Evolutionary conservation across 2,113 vertebrate genomes (phyloP), one percentile per base, ranked within the genome.

Genomic region (Baryphthengus martii): DNA sequence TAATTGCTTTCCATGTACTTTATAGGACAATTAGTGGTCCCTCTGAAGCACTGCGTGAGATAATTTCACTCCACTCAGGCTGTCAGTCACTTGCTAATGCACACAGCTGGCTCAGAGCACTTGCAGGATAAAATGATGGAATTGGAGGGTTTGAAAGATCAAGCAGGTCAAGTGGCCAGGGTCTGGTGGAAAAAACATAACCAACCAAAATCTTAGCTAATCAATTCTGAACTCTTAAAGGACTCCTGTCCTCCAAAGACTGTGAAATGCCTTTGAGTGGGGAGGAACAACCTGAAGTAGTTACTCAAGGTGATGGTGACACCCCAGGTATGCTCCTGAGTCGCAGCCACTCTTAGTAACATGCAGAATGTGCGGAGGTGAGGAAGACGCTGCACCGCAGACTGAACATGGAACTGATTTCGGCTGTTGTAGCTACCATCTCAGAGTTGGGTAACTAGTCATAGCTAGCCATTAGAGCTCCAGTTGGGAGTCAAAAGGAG

Each of bases 291-390:
- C 40, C 42, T 2, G 1, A 28, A 49, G 23, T 7, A 29, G 16
- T 16, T 49, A 35, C 18, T 52, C 0, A 0, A 45, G n/a, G 44
- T 35, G n/a, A 29, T n/a, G 42, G 67, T 23, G 39, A 61, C 39
- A 20, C 0, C 0, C 39, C 29, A 56, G 23, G 26, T 0, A 1
- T 0, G 2, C 9, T 61, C 59, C 59, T 79, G 62, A 40, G 68
- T 37, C 35, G 35, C n/a, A 49, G 47, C 7, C 13, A 20, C 23
- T 42, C 4, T 11, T 5, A 17, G 26, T 13, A 33, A 56, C 11
- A 4, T 3, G 31, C 10, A 31, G 71, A 71, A 45, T n/a, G 10
- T 17, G 35, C 15, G 61, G n/a, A 66, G 44, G 13, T 61, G 53
- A 47, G 65, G 72, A 40, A 40, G 20, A 77, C 17, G 21, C 26